A percentile compares a stretch with the other conserved stretches of the same genome.
Conservation (phyloP, 1,140 invertebrate genomes). For the Trachelipus rathkii region DNA sequence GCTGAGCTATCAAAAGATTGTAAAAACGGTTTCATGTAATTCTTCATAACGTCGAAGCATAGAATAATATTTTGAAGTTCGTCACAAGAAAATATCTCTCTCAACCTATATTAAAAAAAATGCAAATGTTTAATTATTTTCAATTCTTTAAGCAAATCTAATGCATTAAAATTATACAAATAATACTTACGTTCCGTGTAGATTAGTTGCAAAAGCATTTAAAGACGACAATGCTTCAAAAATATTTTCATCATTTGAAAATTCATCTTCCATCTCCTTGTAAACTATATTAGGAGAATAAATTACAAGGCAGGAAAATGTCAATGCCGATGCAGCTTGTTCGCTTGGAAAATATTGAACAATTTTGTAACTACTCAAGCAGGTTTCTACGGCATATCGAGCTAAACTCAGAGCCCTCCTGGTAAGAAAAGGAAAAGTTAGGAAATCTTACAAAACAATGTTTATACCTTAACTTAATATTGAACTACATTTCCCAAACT, state of each 20-base stretch:
- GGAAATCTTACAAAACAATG: too few relatives aligned
- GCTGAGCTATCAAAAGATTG: neutral
- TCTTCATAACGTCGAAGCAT: neutral
- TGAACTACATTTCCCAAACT: too few relatives aligned
- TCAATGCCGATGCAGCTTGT: neutral
- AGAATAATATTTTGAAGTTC: neutral
- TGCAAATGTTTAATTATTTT: neutral
- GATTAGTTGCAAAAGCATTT: neutral
- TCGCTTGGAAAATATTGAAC: neutral
- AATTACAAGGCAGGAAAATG: neutral
- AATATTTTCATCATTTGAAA: neutral
- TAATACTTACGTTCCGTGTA: neutral
- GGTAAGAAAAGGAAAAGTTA: neutral
- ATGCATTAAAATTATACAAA: neutral
- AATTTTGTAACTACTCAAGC: neutral
- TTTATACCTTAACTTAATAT: too few relatives aligned
- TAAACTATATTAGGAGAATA: neutral
- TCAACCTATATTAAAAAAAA: neutral
- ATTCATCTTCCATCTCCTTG: neutral
- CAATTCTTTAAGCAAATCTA: neutral
- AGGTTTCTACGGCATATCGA: neutral
- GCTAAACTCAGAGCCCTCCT: neutral
- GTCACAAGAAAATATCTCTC: neutral
- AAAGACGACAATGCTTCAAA: neutral
- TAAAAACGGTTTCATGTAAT: slow-evolving; percentile 9